phyloP scores from a whole-genome alignment of 2,113 vertebrate genomes.

The Phalacrocorax pelagicus region DNA sequence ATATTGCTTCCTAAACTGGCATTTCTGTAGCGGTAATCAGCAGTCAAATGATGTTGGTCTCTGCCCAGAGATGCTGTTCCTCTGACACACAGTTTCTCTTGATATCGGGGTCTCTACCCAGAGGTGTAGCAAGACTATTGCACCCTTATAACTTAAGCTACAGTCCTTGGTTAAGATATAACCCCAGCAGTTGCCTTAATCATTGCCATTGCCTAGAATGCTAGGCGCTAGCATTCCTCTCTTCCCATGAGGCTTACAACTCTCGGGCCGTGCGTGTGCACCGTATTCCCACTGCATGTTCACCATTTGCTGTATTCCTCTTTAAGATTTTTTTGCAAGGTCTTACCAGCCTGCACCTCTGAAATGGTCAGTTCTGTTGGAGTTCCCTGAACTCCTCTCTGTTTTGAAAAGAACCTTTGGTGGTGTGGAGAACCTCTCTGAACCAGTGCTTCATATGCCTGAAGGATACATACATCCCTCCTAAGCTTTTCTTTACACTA shows the following conservation, averaged over 20 bases:
- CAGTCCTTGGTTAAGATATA: not conserved
- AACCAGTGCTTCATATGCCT: not conserved
- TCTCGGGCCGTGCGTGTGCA: rapidly evolving
- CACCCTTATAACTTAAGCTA: not conserved
- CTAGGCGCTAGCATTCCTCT: too few relatives aligned
- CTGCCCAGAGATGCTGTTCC: not conserved
- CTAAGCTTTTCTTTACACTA: not conserved
- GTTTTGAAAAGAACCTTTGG: not conserved
- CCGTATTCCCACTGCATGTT: not conserved
- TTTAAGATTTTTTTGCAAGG: not conserved
- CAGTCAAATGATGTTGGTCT: not conserved
- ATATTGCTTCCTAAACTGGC: not conserved
- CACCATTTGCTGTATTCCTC: not conserved
- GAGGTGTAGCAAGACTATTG: not conserved
- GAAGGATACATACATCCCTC: not conserved
- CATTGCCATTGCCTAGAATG: not conserved
- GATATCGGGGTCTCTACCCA: rapidly evolving
- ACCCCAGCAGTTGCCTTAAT: not conserved
- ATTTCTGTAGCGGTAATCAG: not conserved
- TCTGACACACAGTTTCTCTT: not conserved
- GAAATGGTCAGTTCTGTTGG: not conserved
- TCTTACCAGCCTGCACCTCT: not conserved
- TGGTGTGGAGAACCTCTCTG: not conserved
- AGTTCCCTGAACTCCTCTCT: not conserved
- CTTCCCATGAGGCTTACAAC: not conserved